Conservation (phyloP, 2,113 vertebrate genomes). For the Galbula dea region DNA sequence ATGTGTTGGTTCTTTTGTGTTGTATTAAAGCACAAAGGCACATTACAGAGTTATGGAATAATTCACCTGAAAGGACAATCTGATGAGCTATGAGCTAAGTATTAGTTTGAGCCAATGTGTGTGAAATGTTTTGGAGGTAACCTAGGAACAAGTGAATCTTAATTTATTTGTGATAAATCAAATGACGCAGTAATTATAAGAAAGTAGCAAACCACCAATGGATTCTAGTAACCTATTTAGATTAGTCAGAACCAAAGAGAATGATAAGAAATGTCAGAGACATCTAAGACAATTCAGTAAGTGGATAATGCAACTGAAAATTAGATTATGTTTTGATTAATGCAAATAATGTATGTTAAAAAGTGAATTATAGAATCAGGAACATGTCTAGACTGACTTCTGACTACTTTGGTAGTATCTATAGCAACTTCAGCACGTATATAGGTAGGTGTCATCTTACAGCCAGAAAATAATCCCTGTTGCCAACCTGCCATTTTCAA, state of each 20-base stretch:
- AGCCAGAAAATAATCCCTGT: not conserved
- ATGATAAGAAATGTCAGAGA: not conserved
- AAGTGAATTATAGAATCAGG: not conserved
- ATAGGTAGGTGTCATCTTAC: not conserved
- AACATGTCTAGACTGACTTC: not conserved
- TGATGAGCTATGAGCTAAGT: not conserved
- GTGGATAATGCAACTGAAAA: not conserved
- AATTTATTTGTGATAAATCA: not conserved
- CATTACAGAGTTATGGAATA: not conserved
- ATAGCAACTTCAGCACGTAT: not conserved
- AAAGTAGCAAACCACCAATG: not conserved
- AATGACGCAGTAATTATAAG: not conserved
- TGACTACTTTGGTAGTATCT: not conserved
- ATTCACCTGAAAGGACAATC: not conserved
- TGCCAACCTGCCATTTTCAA: not conserved
- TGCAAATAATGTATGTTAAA: not conserved
- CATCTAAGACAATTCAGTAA: not conserved
- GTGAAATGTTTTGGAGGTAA: not conserved
- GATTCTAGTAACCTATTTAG: not conserved
- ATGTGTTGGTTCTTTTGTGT: not conserved
- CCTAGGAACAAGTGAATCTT: not conserved
- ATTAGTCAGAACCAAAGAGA: not conserved
- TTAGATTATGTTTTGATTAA: not conserved
- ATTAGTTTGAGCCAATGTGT: not conserved
- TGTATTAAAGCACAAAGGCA: not conserved